Base-by-base conservation (phyloP, 64 coral and sea anemone genomes). In the Stichodactyla helianthus region DNA sequence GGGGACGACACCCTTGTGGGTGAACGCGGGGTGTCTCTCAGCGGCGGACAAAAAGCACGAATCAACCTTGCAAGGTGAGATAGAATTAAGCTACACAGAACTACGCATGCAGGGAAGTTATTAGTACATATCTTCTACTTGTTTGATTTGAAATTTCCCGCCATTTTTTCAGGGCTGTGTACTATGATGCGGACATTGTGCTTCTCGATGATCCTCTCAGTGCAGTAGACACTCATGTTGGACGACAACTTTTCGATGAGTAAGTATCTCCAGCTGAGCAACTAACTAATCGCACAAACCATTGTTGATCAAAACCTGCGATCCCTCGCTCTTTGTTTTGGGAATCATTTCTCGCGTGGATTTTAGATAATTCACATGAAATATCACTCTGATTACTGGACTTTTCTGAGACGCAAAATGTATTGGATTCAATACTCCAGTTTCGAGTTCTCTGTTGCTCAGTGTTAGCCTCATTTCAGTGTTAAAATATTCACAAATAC, bases 131-230 rank as follows among this genome's bases (percentile, higher is more conserved):
- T 44, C 35, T 0, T 44, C 35, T 44, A 44, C 35, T 44, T 44
- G 35, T 44, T 44, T 44, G 35, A 44, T 44, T 44, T 44, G 35
- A 44, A 44, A 44, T 44, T 44, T 44, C 35, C 35, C 35, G 35
- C 35, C 35, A 44, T 7, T 15, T 13, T 87, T 84, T 12, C 65
- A 98, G 95, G 59, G 95, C 95, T 82, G 86, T 90, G 54, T 98
- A 98, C 82, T 92, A 85, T 86, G 71, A 94, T 87, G 95, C 89
- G 60, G 95, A 98, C 25, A 82, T 98, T 71, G 90, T 94, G 31
- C 84, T 98, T 53, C 80, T 98, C 19, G 95, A 98, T 25, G 95
- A 98, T 86, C 95, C 95, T 60, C 91, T 98, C 52, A 98, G 95
- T 87, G 95, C 95, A 74, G 95, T 98, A 13, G 95, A 98, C 85